phyloP scores from a whole-genome alignment of 2,113 vertebrate species.

The Emydura subglobosa region DNA sequence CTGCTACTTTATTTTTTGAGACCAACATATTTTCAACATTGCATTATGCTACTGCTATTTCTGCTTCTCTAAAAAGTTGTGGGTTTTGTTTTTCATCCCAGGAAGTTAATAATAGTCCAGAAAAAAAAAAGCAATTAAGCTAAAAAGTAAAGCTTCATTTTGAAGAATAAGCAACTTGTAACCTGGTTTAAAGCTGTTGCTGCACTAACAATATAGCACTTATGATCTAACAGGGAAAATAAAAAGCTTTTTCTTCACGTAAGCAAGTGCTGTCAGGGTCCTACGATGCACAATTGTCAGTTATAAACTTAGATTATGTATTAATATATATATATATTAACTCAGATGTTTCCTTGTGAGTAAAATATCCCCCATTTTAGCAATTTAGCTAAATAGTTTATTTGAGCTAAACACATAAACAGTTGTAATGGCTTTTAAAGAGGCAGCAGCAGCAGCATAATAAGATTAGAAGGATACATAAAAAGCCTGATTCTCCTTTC shows the following conservation, averaged over 20 bases:
- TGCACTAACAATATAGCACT: conserved; percentile 75
- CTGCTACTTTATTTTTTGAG: conserved; percentile 25
- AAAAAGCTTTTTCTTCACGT: conserved; percentile 67
- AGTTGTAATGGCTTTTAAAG: conserved; percentile 58
- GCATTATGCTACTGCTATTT: conserved; percentile 55
- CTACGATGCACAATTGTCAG: conserved; percentile 72
- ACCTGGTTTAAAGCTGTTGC: conserved; percentile 77
- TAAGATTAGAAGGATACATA: conserved; percentile 56
- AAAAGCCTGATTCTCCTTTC: neutral
- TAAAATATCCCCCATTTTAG: conserved; percentile 61
- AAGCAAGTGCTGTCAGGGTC: conserved; percentile 63
- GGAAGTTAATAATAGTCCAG: conserved; percentile 76
- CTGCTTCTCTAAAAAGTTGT: conserved; percentile 27
- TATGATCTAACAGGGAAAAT: conserved; percentile 76
- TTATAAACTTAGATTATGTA: conserved; percentile 60
- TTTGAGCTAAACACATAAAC: conserved; percentile 62
- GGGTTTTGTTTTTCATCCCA: conserved; percentile 33
- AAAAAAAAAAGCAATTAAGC: conserved; percentile 77
- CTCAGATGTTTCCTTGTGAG: conserved; percentile 76
- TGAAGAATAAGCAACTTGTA: conserved; percentile 80
- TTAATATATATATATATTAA: conserved; percentile 52
- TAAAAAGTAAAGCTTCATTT: conserved; percentile 79
- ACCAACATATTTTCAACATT: conserved; percentile 53
- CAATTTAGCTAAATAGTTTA: conserved; percentile 73
- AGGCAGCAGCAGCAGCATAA: conserved; percentile 39